Evolutionary conservation across 2,888 invertebrate genomes (phyloP).

Genomic region (Orgyia antiqua): DNA sequence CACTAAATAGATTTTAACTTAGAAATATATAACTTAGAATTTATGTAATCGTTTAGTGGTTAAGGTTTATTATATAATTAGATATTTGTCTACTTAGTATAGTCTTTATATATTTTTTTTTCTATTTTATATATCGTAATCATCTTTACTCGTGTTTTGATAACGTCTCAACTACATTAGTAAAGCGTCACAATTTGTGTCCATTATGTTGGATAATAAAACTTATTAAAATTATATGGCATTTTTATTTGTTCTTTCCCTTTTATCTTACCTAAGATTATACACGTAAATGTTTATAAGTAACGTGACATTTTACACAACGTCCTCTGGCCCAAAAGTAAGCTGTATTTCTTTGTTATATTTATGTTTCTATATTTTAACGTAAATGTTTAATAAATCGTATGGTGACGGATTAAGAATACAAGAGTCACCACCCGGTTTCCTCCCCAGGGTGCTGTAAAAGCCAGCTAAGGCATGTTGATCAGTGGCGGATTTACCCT

Average conservation of each 20-base stretch:
- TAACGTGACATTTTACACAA: too few species aligned
- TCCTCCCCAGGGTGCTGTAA: too few species aligned
- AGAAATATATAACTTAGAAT: slow-evolving; percentile 42
- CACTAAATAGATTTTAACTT: slow-evolving; percentile 37
- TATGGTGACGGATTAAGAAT: too few species aligned
- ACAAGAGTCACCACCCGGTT: too few species aligned
- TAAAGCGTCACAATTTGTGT: slow-evolving; percentile 59
- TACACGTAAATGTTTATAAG: not conserved
- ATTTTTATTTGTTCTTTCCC: too few species aligned
- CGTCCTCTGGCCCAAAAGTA: too few species aligned
- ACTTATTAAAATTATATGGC: slow-evolving; percentile 46
- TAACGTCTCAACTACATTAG: slow-evolving; percentile 52
- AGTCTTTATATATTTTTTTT: slow-evolving; percentile 58
- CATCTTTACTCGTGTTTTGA: slow-evolving; percentile 61
- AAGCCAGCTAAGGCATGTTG: too few species aligned
- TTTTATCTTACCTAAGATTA: slow-evolving; percentile 19
- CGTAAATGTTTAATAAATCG: too few species aligned
- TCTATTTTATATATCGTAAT: slow-evolving; percentile 62
- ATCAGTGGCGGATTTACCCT: too few species aligned
- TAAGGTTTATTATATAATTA: slow-evolving; percentile 53
- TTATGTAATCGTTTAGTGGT: slow-evolving; percentile 59
- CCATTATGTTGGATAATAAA: slow-evolving; percentile 71
- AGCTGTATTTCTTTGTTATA: too few species aligned
- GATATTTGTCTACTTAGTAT: slow-evolving; percentile 54
- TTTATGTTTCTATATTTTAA: too few species aligned